Percentiles rank a stretch among this genome's conserved stretches.
Conservation (phyloP, 2,888 invertebrate genomes). For the Maniola hyperantus region DNA sequence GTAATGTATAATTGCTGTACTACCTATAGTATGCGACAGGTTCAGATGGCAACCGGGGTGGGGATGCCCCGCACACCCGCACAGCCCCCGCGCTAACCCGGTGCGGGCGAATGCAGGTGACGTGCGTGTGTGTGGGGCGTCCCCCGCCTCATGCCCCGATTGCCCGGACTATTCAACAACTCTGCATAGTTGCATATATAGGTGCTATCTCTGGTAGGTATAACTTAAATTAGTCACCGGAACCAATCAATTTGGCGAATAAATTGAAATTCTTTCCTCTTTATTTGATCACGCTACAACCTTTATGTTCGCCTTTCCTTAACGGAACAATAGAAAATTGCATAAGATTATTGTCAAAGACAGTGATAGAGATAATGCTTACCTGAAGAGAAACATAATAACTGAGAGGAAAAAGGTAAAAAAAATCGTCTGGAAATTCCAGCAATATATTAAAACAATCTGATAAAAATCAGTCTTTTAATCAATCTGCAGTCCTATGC, state of each 20-base stretch:
- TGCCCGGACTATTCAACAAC: no score
- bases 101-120: no score
- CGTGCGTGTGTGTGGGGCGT: no score
- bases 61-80: no score
- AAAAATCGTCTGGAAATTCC: conserved; percentile 1
- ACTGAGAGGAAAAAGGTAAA: not conserved
- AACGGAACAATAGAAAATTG: conserved; percentile 10
- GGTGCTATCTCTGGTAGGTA: no score
- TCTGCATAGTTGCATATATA: no score
- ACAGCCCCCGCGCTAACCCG: no score
- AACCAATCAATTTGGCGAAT: conserved; percentile 13
- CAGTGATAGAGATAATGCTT: not conserved
- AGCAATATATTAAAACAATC: not conserved
- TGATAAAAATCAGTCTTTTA: not conserved
- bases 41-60: no score
- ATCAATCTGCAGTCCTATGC: no score
- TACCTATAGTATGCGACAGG: no score
- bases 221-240: not conserved
- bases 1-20: no score
- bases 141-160: no score
- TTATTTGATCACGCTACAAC: conserved; percentile 6
- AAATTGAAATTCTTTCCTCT: conserved; percentile 17
- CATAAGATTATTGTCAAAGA: not conserved
- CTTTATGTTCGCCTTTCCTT: not conserved
- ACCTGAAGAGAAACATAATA: not conserved